A percentile compares a stretch with the other conserved stretches of the same genome.
Conservation (phyloP, 2,113 vertebrate genomes). For the Eretmochelys imbricata region DNA sequence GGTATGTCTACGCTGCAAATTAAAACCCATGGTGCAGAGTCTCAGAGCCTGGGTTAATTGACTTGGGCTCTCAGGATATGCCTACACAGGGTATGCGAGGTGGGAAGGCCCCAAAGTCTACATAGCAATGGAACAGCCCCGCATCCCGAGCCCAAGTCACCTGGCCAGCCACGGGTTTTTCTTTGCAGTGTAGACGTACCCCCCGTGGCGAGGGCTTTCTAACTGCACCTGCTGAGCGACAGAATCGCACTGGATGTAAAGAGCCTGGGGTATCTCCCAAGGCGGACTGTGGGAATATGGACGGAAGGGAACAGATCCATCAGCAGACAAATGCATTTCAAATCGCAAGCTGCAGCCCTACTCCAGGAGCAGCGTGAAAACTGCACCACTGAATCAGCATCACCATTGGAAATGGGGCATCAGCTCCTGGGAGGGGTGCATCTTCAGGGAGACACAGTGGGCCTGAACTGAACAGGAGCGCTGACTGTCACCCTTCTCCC, state of each 20-base stretch:
- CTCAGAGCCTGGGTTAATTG: too few species aligned
- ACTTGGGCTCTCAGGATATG: too few species aligned
- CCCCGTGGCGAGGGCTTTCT: not conserved
- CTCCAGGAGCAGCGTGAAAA: not conserved
- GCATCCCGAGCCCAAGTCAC: too few species aligned
- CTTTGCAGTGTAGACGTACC: too few species aligned
- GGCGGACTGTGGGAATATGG: not conserved
- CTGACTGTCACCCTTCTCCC: not conserved
- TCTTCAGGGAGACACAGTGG: not conserved
- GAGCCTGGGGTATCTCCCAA: rapidly evolving
- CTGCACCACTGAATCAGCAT: not conserved
- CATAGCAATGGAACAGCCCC: too few species aligned
- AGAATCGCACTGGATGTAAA: rapidly evolving
- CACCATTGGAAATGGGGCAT: not conserved
- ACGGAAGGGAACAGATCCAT: not conserved
- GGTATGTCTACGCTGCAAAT: not conserved
- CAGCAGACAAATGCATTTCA: not conserved
- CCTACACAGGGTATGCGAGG: too few species aligned
- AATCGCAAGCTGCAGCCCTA: not conserved
- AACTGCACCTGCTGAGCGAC: not conserved
- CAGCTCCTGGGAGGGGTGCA: rapidly evolving
- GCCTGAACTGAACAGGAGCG: not conserved
- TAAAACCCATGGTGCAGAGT: too few species aligned
- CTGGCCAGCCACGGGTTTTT: too few species aligned
- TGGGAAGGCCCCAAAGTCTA: too few species aligned